Conservation (phyloP, 2,113 vertebrate species). For the Stictonetta naevosa region DNA sequence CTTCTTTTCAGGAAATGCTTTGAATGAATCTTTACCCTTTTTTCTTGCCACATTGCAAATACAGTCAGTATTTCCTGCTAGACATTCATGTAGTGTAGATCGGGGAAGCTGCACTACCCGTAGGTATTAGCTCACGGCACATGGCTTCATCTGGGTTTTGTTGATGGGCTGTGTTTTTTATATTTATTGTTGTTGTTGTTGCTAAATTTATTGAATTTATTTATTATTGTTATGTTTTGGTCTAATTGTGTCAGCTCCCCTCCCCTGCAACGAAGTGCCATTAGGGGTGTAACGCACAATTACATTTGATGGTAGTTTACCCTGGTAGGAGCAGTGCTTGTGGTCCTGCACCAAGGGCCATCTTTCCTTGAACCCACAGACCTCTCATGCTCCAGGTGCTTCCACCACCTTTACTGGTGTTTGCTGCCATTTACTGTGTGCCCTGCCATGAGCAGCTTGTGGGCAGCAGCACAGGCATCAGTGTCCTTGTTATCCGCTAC, state of each 20-base stretch:
- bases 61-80: background rate
- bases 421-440: background rate
- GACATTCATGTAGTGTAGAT: background rate
- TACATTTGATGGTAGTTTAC: background rate
- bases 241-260: rapidly evolving
- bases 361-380: background rate
- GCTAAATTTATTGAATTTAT: too few relatives aligned
- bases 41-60: background rate
- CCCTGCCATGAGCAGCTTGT: background rate
- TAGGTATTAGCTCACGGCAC: background rate
- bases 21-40: background rate
- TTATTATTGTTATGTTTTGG: background rate
- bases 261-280: background rate
- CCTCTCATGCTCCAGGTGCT: background rate
- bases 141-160: too few relatives aligned
- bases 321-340: background rate
- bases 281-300: background rate
- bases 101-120: background rate
- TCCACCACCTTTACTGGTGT: background rate
- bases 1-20: background rate
- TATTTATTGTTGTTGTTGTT: background rate
- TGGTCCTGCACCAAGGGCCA: background rate
- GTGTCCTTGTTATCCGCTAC: background rate
- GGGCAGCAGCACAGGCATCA: background rate
- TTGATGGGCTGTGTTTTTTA: background rate